Conservation (phyloP, 2,113 vertebrate species). For the Scopus umbretta region DNA sequence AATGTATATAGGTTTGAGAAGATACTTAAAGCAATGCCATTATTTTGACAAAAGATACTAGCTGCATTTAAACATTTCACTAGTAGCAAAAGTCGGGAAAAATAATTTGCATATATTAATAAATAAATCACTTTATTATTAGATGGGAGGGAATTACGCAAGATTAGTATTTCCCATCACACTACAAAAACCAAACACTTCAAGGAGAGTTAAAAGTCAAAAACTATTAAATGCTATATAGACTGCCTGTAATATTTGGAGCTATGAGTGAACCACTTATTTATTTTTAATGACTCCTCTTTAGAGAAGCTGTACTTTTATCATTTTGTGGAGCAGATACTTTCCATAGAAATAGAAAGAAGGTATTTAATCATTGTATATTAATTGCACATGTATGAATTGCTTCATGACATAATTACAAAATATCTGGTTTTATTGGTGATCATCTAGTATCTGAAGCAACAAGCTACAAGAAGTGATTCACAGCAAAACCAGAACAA, state of each 20-base stretch:
- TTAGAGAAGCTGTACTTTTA: not conserved
- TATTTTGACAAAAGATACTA: not conserved
- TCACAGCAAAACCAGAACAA: not conserved
- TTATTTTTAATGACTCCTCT: not conserved
- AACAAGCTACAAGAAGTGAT: not conserved
- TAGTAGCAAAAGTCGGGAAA: not conserved
- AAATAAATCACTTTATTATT: not conserved
- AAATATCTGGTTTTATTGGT: not conserved
- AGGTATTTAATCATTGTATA: not conserved
- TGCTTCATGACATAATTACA: not conserved
- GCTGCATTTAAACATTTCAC: not conserved
- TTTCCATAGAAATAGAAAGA: not conserved
- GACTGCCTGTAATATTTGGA: not conserved
- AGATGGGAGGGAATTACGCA: not conserved
- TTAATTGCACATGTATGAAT: not conserved
- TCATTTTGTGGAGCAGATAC: not conserved
- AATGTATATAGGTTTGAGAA: not conserved
- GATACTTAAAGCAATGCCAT: not conserved
- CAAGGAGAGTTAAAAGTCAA: not conserved
- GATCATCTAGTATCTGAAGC: not conserved
- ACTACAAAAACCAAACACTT: not conserved
- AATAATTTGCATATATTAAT: not conserved
- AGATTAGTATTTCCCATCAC: not conserved
- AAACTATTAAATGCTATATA: not conserved
- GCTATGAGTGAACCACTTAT: not conserved